Conservation (phyloP, 1,140 invertebrate species). For the Leptopilina boulardi region DNA sequence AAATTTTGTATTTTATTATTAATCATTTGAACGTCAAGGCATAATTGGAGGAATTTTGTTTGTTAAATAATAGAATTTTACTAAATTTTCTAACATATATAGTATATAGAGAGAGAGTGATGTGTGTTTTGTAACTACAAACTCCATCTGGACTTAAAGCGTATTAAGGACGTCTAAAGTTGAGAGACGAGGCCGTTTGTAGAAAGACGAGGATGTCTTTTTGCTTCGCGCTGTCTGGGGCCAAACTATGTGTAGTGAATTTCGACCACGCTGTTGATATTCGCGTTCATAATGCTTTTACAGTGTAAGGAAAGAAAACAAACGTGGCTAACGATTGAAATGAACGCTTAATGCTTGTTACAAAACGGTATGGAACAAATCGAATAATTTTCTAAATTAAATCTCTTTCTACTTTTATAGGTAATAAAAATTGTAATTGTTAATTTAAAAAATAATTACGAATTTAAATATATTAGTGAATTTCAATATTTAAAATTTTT, state of each 20-base stretch:
- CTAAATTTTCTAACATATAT: neutral
- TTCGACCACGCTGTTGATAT: slow-evolving; percentile 30
- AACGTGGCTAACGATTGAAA: slow-evolving; percentile 19
- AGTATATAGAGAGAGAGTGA: too few species aligned
- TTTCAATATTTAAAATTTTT: too few species aligned
- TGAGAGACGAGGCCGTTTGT: slow-evolving; percentile 33
- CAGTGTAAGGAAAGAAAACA: slow-evolving; percentile 23
- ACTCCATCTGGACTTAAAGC: slow-evolving; percentile 28
- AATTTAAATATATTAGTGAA: too few species aligned
- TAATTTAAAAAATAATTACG: too few species aligned
- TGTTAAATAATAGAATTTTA: neutral
- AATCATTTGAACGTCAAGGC: too few species aligned
- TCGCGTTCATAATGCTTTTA: slow-evolving; percentile 31
- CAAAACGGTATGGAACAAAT: neutral
- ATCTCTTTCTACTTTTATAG: too few species aligned
- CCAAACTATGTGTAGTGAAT: slow-evolving; percentile 27
- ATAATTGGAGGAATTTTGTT: too few species aligned
- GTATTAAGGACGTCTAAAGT: slow-evolving; percentile 33
- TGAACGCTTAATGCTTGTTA: slow-evolving; percentile 24
- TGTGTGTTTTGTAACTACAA: neutral
- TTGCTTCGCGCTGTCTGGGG: slow-evolving; percentile 30
- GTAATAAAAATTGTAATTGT: too few species aligned
- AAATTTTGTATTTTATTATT: too few species aligned
- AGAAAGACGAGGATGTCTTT: slow-evolving; percentile 19
- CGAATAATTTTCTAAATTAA: neutral